Evolutionary conservation across 2,797 vertebrate species (phyloP).

Genomic region (Myiothlypis chrysogaster): DNA sequence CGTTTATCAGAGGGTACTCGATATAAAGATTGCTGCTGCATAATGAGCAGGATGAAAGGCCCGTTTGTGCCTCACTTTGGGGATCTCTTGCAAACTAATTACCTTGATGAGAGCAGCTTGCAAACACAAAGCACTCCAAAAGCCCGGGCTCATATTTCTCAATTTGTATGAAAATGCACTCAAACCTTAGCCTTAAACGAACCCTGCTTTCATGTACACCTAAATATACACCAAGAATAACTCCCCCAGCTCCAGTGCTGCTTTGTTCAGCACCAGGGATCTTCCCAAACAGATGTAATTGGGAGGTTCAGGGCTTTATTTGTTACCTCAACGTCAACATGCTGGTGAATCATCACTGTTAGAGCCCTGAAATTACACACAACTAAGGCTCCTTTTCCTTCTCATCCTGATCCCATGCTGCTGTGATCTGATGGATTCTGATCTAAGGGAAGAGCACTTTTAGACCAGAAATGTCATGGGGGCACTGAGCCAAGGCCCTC

Average conservation of each 20-base stretch:
- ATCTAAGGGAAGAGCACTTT: neutral
- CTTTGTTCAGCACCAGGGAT: neutral
- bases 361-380: neutral
- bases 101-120: slow-evolving; percentile 29
- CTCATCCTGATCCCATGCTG: neutral
- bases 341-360: neutral
- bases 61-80: slow-evolving; percentile 11
- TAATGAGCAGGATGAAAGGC: slow-evolving; percentile 57
- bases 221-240: neutral
- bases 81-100: slow-evolving; percentile 41
- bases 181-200: slow-evolving; percentile 9
- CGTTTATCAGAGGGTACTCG: slow-evolving; percentile 24
- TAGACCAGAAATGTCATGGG: neutral
- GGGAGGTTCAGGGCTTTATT: neutral
- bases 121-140: slow-evolving; percentile 26
- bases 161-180: slow-evolving; percentile 1
- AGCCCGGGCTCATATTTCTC: neutral
- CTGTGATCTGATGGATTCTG: neutral
- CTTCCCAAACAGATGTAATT: slow-evolving; percentile 17
- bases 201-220: neutral
- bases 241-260: neutral
- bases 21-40: slow-evolving; percentile 46
- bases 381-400: neutral
- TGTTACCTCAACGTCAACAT: neutral
- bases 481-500: neutral